Evolutionary conservation across 1,140 invertebrate genomes (phyloP).

Genomic region (Lysiphlebus fabarum): DNA sequence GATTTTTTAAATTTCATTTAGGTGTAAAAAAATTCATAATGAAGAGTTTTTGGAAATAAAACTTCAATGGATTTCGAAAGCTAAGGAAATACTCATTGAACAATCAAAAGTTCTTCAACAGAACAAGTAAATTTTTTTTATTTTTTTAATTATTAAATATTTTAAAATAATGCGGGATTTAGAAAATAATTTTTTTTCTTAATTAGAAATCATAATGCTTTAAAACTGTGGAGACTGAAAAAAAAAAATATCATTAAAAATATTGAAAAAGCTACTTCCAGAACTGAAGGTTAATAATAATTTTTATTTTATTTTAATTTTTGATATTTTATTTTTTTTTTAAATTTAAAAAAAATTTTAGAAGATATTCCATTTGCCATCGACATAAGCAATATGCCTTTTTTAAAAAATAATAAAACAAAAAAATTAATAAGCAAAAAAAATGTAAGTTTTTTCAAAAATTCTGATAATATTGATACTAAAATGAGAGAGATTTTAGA

Average conservation of each 20-base stretch:
- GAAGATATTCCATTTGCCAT: constrained; percentile 37
- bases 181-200: constrained; percentile 13
- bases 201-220: constrained; percentile 31
- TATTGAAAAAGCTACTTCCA: constrained; percentile 34
- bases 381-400: constrained; percentile 13
- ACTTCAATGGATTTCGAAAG: constrained; percentile 30
- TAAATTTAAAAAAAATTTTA: constrained; percentile 5
- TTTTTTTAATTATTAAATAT: neutral
- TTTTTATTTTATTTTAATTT: neutral
- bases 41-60: constrained; percentile 29
- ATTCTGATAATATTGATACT: constrained; percentile 35
- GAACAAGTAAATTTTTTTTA: constrained; percentile 32
- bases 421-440: constrained; percentile 1
- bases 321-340: too few relatives aligned
- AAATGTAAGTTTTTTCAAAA: constrained; percentile 10
- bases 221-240: constrained; percentile 40
- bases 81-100: constrained; percentile 31
- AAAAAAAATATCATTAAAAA: constrained; percentile 34
- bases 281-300: constrained; percentile 35
- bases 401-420: constrained; percentile 13
- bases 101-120: constrained; percentile 37
- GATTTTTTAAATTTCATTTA: constrained; percentile 25
- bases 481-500: constrained; percentile 30
- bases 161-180: neutral
- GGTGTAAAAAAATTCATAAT: constrained; percentile 33